Base-by-base conservation (phyloP, 23 tunicate genomes). In the Ciona savignyi region DNA sequence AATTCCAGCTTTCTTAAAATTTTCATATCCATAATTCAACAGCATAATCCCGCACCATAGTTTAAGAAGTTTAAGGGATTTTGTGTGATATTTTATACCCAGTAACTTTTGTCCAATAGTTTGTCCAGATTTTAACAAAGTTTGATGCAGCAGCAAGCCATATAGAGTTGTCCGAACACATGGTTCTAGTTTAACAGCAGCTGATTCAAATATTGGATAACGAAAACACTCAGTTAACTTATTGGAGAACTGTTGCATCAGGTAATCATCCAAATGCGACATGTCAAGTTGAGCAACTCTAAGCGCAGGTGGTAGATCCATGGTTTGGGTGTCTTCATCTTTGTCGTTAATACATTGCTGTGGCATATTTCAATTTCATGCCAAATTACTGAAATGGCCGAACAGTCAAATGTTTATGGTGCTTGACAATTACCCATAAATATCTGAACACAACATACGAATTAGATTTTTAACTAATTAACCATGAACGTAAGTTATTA, bases 231-330 rank as follows among this genome's bases (percentile, higher is more conserved):
- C 49, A 24, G 32, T 60, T 3, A 75, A 79, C 29, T 78, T 78
- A 24, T 64, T 30, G 6, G 68, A 32, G 1, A 86, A 49, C 15
- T 68, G 80, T 1, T 68, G 66, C 19, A 73, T 61, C 11, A 83
- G 65, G 34, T 35, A 70, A 20, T 68, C 49, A 48, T 86, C 93
- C 31, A 86, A 35, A 26, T 74, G 77, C 0, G 19, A n/a, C 20
- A 68, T 68, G 35, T 86, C 93, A 0, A 86, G 77, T 32, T 86
- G 93, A 21, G 85, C 70, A 34, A 86, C 93, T 74, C 93, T 67
- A 27, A 86, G 2, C 25, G 83, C 82, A 20, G 85, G 71, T 22
- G 56, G 56, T 6, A 42, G 56, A 15, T 6, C 15, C 56, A 6
- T 15, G 15, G 9, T 42, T 42, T 42, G 56, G n/a, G n/a, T n/a